Conservation (phyloP, 2,797 vertebrate species). For the Rhinophrynus dorsalis region DNA sequence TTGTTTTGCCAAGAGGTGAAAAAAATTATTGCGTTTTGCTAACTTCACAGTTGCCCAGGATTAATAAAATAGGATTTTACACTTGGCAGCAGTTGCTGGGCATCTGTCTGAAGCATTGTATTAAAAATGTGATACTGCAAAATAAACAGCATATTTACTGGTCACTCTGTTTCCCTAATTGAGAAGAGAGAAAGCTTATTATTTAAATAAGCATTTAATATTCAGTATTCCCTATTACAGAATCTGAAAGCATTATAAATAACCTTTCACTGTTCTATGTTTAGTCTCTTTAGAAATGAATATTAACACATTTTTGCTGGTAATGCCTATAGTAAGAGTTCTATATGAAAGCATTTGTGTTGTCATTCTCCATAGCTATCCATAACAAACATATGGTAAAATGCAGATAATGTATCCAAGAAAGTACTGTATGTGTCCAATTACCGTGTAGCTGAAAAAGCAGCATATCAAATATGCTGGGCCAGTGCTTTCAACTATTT, state of each 20-base stretch:
- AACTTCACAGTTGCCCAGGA: slow-evolving; percentile 30
- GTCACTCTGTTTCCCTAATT: not conserved
- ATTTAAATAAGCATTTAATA: slow-evolving; percentile 7
- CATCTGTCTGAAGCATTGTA: slow-evolving; percentile 18
- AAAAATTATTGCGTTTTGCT: slow-evolving; percentile 42
- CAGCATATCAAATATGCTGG: too few relatives aligned
- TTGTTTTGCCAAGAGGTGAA: slow-evolving; percentile 47
- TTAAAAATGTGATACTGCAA: slow-evolving; percentile 3
- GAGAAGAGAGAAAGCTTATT: not conserved
- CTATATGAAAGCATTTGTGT: too few relatives aligned
- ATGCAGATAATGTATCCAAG: too few relatives aligned
- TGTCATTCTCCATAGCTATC: too few relatives aligned
- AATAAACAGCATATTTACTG: slow-evolving; percentile 20
- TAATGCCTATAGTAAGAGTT: too few relatives aligned
- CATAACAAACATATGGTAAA: too few relatives aligned
- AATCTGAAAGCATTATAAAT: not conserved
- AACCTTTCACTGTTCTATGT: not conserved
- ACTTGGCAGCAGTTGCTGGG: slow-evolving; percentile 35
- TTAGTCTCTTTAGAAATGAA: not conserved
- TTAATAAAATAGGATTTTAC: slow-evolving; percentile 46
- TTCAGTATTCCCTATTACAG: not conserved
- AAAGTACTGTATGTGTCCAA: too few relatives aligned
- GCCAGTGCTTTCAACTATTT: too few relatives aligned
- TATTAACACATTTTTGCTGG: too few relatives aligned
- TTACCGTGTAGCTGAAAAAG: too few relatives aligned